Evolutionary conservation across 2,888 invertebrate species (phyloP), one percentile per base, ranked within the genome.

Genomic region (Leucophenga montana): DNA sequence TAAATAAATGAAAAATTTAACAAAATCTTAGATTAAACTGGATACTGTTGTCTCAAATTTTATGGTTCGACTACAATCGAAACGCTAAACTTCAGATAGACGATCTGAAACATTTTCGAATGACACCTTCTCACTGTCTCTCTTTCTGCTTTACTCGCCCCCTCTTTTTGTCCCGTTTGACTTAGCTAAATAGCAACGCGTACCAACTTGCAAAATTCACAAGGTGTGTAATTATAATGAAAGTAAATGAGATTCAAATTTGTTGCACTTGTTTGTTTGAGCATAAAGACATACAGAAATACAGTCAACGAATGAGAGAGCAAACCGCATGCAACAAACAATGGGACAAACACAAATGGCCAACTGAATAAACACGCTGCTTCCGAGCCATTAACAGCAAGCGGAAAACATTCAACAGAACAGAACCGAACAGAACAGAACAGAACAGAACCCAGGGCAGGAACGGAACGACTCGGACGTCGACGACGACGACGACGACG

Each of bases 231-330:
- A 78, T 77, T 78, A 72, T 73, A 80, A 75, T 73, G 73, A 82
- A 82, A 78, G 77, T 75, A 84, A 80, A 77, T 82, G 74, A 78
- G 74, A 80, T 80, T 83, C 71, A 77, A 81, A 83, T 84, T 82
- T 77, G 84, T 83, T 76, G 75, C 75, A 78, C 80, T 83, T 80
- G 82, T 73, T 57, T 77, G 73, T 70, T 56, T 39, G 39, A 39
- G 39, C 11, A 39, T 8, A 39, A 39, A 39, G 11, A 39, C 9
- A 39, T 3, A 64, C 64, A 18, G 27, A 44, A 66, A 72, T 53
- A 50, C 27, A 50, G 8, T 44, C 44, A 39, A 46, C n/a, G 44
- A 33, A 66, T 71, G 71, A 71, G 66, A 75, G 75, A n/a, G 16
- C 44, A 44, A 39, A 44, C 48, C 22, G 64, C 22, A 48, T 64